Conservation (phyloP, 2,797 vertebrate species). For the Pogoniulus pusillus region DNA sequence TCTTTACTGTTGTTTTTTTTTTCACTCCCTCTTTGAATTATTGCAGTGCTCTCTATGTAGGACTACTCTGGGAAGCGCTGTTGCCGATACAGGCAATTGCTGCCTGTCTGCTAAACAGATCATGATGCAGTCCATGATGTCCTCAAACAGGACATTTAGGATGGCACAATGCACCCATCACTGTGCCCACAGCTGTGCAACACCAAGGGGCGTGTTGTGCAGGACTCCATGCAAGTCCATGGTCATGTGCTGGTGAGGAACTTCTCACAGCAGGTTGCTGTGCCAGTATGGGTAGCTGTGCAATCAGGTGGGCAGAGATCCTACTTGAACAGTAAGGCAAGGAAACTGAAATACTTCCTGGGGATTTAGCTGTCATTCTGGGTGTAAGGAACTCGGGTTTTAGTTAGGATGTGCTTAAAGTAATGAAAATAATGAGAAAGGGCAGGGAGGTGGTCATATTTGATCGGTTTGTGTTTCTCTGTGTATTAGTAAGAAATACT, state of each 20-base stretch:
- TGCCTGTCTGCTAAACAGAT: neutral
- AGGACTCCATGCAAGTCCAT: fast-evolving
- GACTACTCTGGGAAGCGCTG: neutral
- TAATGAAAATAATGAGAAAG: neutral
- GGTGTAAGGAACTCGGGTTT: neutral
- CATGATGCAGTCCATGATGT: neutral
- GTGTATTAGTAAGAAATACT: neutral
- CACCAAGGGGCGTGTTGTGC: fast-evolving
- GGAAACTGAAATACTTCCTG: no score
- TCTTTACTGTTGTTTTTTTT: neutral
- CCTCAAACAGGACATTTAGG: neutral
- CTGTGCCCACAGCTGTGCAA: fast-evolving
- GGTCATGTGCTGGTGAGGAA: fast-evolving
- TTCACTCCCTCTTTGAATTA: neutral
- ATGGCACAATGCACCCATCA: fast-evolving
- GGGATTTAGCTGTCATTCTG: neutral
- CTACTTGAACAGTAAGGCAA: fast-evolving
- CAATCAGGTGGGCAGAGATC: neutral
- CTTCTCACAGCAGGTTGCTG: fast-evolving
- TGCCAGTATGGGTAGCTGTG: neutral
- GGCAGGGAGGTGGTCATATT: neutral
- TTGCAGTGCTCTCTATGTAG: neutral
- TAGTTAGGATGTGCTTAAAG: neutral
- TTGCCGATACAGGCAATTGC: neutral
- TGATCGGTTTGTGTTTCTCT: neutral